Evolutionary conservation across 2,113 vertebrate genomes (phyloP), one percentile per base, ranked within the genome.

Genomic region (Psittacula cyanocephala): DNA sequence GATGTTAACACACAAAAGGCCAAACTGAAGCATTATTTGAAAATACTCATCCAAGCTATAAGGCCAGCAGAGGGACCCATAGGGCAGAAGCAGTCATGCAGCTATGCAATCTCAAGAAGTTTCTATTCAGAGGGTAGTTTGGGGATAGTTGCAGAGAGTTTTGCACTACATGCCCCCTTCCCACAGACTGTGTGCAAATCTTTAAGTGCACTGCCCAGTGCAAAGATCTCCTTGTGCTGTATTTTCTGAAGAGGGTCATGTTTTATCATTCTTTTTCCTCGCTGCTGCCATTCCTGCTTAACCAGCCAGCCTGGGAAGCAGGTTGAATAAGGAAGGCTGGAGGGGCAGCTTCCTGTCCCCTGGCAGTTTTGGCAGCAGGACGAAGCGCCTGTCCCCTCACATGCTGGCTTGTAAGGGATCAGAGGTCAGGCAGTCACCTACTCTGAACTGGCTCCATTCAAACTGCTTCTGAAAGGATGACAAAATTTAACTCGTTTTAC

Each of bases 11-110:
- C 4, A 47, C 23, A 43, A 14, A 50, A 57, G 74, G 41, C 6
- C 19, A 43, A 79, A 46, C 53, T 13, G 16, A 20, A n/a, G 27
- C 15, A 64, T 49, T 9, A 20, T 23, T 15, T 75, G 20, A 28
- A 76, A 91, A 77, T 14, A n/a, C 6, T 72, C 15, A 17, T 2
- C 14, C 2, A 3, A 81, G 47, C 13, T 27, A 2, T 28, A 29
- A 75, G 81, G 52, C 93, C 97, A 97, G 94, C 89, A 97, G 97
- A 81, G 97, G 96, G 96, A 91, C 87, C 88, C 52, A 2, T 55
- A 78, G 65, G 41, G 82, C 87, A 83, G 79, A 50, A 86, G 37
- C 33, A 60, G 53, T 15, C 31, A 7, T 0, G 1, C 19, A 44
- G 59, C 17, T 59, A 17, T 2, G 8, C 29, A 27, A 5, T 14